Conservation (phyloP, 2,888 invertebrate genomes). For the Dryobotodes eremita region DNA sequence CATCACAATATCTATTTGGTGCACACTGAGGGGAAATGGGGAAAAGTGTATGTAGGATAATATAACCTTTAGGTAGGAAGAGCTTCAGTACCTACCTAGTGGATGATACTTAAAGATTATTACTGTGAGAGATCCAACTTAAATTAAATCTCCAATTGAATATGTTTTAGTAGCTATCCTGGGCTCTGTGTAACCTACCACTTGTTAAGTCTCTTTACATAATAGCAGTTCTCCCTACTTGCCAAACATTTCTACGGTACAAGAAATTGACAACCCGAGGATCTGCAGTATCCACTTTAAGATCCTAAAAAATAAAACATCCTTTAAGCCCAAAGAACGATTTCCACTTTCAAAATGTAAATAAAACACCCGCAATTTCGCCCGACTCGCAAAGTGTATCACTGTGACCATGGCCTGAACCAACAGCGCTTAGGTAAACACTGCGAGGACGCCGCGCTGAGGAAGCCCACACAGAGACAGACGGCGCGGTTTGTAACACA, state of each 20-base stretch:
- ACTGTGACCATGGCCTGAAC: constrained; percentile 48
- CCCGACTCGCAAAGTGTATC: constrained; percentile 28
- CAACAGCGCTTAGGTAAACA: constrained; percentile 54
- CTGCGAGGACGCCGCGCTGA: constrained; percentile 27
- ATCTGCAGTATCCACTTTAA: neutral
- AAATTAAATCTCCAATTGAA: neutral
- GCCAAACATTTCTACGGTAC: neutral
- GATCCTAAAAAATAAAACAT: neutral
- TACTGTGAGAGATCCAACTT: neutral
- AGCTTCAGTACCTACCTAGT: too few species aligned
- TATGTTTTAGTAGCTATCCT: neutral
- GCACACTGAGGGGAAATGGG: neutral
- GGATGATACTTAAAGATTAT: neutral
- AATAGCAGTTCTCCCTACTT: neutral
- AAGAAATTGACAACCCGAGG: neutral
- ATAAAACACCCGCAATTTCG: constrained; percentile 5
- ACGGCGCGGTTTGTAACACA: constrained; percentile 35
- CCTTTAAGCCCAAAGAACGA: neutral
- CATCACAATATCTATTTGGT: constrained; percentile 3
- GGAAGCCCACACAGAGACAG: constrained; percentile 27
- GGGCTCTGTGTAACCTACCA: neutral
- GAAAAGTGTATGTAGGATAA: neutral
- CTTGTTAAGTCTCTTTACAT: neutral
- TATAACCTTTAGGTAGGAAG: neutral
- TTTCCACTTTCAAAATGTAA: constrained; percentile 3